Base-by-base conservation (phyloP, 2,888 invertebrate genomes). In the Nipponacmea schrenckii region DNA sequence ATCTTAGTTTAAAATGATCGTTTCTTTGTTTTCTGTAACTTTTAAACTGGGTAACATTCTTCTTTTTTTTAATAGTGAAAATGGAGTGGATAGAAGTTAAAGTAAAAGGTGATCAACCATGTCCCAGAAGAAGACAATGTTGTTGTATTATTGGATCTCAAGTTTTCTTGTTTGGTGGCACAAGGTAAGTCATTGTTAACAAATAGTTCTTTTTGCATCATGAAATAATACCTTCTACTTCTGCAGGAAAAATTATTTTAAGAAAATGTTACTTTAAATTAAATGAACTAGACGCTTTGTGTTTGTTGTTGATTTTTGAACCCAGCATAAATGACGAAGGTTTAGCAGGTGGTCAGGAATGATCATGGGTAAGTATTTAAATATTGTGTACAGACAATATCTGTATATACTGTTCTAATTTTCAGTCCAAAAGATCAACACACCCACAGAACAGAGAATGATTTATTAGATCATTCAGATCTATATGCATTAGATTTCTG, bases 111-210 rank as follows among this genome's bases (percentile, higher is more conserved):
- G 62, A 74, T 44, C 82, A 84, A 2, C 91, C 91, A 2, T 86
- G 86, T 77, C 84, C 89, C 1, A 80, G 91, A 12, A 80, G 91
- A 46, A 83, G 91, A 66, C 96, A 96, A 89, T 95, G 94, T 68
- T 95, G 95, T 86, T 91, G 95, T 83, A 90, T 94, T 64, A 92
- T 94, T 81, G 92, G 91, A 17, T 91, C 93, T 79, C 91, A 92
- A 84, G 92, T 96, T 80, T 96, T 93, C 88, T 90, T 96, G 71
- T 97, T 97, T 90, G 96, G 96, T 65, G 97, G 97, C 62, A 96
- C 96, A 71, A 96, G 95, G 85, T 85, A 75, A 50, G 72, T 65
- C 14, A 44, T n/a, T 14, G 2, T 1, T 39, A 31, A 8, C 3
- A 26, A n/a, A 5, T 5, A 64, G n/a, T 64, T 1, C 2, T 17